Conservation (phyloP, 2,113 vertebrate genomes). For the Suncus etruscus region DNA sequence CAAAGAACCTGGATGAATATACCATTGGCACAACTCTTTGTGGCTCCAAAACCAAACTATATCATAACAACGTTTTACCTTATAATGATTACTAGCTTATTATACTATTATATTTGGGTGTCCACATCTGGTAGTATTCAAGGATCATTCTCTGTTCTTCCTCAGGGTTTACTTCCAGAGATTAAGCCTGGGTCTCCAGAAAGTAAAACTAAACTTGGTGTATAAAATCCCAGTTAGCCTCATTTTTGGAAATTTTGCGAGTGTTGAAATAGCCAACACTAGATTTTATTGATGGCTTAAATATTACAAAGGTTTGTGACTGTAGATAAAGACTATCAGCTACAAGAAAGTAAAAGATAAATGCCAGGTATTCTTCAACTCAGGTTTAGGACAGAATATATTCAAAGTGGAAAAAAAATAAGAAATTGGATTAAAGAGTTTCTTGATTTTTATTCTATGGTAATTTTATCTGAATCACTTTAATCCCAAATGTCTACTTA, state of each 20-base stretch:
- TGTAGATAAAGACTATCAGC: not conserved
- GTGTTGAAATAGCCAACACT: no score
- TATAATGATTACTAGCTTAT: no score
- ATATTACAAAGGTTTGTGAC: not conserved
- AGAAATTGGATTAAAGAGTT: not conserved
- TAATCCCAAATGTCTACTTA: not conserved
- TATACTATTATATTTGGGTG: no score
- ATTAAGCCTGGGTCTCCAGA: no score
- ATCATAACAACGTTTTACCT: no score
- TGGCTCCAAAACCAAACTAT: no score
- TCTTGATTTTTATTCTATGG: not conserved
- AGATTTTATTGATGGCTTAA: not conserved
- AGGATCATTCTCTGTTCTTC: no score
- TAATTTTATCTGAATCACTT: not conserved
- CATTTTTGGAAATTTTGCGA: conserved; percentile 34
- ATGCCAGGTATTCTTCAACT: not conserved
- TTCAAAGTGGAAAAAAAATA: conserved; percentile 8
- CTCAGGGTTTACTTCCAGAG: no score
- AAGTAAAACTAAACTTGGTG: no score
- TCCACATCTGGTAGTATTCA: no score
- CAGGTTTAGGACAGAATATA: not conserved
- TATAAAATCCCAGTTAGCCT: not conserved
- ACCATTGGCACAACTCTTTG: no score
- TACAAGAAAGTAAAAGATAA: not conserved
- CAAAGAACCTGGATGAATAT: no score